These are phyloP conservation scores for Graptemys geographica DNA, from an alignment of 2,797 vertebrate species.

Conservation along the genomic window DNA sequence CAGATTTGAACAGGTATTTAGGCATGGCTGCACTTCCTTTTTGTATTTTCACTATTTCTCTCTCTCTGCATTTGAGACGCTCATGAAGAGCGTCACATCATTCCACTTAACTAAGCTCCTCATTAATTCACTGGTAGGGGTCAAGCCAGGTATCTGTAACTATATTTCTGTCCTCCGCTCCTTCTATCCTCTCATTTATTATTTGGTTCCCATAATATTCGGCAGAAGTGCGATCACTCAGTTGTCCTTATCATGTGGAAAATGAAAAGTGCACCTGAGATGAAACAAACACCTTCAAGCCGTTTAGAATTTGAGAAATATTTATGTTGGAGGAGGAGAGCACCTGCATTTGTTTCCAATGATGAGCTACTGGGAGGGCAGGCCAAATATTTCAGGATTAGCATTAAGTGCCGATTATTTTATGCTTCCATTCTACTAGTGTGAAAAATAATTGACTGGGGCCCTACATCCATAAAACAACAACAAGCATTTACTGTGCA, in stretches of 20 bases:
- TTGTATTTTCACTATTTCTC: background rate
- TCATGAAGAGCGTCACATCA: background rate
- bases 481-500: background rate
- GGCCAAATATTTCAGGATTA: background rate
- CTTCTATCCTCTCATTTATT: background rate
- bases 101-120: background rate
- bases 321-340: background rate
- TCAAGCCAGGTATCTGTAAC: background rate
- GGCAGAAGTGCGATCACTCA: background rate
- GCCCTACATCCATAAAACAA: background rate
- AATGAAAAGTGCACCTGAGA: constrained; percentile 52
- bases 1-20: background rate
- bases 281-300: constrained; percentile 20
- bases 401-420: background rate
- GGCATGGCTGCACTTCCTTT: background rate
- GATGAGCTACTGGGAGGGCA: background rate
- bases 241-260: background rate
- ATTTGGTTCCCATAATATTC: background rate
- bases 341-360: background rate
- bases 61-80: background rate
- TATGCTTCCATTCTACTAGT: background rate
- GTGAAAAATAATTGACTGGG: background rate
- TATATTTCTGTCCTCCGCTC: background rate
- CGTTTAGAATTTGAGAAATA: background rate
- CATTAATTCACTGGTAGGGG: background rate